Conservation (phyloP, 2,888 invertebrate species). For the Acanthopleura granulata region DNA sequence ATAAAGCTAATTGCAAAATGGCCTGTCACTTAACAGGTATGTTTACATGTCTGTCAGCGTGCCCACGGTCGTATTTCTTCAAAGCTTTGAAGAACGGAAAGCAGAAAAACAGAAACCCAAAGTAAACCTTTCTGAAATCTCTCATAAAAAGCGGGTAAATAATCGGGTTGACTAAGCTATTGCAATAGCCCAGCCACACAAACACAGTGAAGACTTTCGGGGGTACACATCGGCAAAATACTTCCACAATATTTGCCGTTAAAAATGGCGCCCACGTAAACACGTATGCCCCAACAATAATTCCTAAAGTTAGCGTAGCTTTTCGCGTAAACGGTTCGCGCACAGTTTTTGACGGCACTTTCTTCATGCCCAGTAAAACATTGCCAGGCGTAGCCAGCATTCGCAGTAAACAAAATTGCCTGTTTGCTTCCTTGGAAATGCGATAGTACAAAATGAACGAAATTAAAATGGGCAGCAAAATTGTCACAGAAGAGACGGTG, state of each 20-base stretch:
- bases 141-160: conserved; percentile 60
- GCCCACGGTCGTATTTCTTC: conserved; percentile 14
- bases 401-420: conserved; percentile 53
- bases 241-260: conserved; percentile 46
- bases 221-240: conserved; percentile 49
- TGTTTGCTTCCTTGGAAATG: conserved; percentile 55
- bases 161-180: conserved; percentile 56
- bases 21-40: too few species aligned
- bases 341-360: conserved; percentile 48
- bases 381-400: conserved; percentile 50
- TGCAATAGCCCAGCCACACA: conserved; percentile 60
- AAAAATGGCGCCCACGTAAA: conserved; percentile 60
- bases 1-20: too few species aligned
- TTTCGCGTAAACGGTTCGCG: conserved; percentile 58
- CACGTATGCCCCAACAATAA: conserved; percentile 58
- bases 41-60: too few species aligned
- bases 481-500: conserved; percentile 50
- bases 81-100: conserved; percentile 37
- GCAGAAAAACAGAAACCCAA: conserved; percentile 34
- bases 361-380: conserved; percentile 47
- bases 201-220: conserved; percentile 44
- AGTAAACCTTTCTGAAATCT: conserved; percentile 57
- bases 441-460: conserved; percentile 54
- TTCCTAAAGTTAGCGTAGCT: conserved; percentile 55
- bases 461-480: conserved; percentile 54